Conservation (phyloP, 2,113 vertebrate genomes). For the Anas platyrhynchos region DNA sequence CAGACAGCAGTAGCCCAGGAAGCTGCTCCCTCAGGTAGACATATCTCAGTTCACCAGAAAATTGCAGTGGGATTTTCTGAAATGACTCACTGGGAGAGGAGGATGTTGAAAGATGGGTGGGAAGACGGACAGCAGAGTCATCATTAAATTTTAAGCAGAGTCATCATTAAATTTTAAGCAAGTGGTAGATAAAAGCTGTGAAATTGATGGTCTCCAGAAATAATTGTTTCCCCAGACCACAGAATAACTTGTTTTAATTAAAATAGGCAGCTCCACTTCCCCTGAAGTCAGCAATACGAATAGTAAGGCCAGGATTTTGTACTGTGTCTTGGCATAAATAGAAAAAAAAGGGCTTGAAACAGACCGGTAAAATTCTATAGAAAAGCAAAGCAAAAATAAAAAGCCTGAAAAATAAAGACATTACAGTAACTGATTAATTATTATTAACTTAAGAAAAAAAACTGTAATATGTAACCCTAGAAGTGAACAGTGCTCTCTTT, state of each 20-base stretch:
- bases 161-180: conserved; percentile 29
- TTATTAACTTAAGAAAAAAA: not conserved
- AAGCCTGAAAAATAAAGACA: not conserved
- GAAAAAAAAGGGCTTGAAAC: not conserved
- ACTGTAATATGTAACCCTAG: too few species aligned
- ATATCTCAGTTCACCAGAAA: not conserved
- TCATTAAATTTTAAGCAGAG: conserved; percentile 29
- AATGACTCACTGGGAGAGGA: not conserved
- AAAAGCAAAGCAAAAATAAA: not conserved
- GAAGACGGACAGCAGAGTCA: conserved; percentile 24
- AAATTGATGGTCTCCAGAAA: conserved; percentile 4
- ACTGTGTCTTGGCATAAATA: not conserved
- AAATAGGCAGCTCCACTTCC: not conserved
- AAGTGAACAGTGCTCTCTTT: not conserved
- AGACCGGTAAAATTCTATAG: not conserved
- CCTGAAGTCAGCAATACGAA: conserved; percentile 4
- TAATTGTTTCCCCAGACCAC: not conserved
- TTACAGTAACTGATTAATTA: not conserved
- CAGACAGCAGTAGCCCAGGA: not conserved
- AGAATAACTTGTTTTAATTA: conserved; percentile 20
- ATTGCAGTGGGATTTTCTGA: conserved; percentile 9
- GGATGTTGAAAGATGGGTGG: conserved; percentile 2
- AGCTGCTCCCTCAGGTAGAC: not conserved
- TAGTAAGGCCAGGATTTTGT: not conserved
- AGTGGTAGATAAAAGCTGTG: not conserved